Conservation (phyloP, 2,113 vertebrate genomes). For the Dendrocopos noguchii region DNA sequence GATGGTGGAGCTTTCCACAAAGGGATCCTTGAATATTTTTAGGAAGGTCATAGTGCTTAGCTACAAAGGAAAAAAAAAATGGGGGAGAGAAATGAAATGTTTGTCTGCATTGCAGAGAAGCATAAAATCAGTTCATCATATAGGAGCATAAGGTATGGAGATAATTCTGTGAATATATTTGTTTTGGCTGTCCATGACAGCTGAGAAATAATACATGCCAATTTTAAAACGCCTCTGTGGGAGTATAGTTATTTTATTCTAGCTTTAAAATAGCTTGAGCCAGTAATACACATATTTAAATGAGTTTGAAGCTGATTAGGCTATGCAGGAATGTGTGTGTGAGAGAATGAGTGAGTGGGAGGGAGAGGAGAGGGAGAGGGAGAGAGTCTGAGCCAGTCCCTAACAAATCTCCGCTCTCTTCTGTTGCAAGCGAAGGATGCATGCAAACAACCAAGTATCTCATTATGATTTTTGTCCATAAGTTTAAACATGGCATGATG, state of each 20-base stretch:
- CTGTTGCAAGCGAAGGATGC: not conserved
- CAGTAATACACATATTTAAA: not conserved
- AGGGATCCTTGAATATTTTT: slow-evolving; percentile 49
- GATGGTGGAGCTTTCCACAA: not conserved
- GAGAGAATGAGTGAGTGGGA: not conserved
- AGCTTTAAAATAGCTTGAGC: slow-evolving; percentile 1
- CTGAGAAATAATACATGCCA: slow-evolving; percentile 9
- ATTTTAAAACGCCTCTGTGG: slow-evolving; percentile 25
- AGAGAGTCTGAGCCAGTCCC: not conserved
- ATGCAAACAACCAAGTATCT: not conserved
- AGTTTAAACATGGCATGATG: not conserved
- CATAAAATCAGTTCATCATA: slow-evolving; percentile 40
- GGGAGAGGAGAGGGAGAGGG: too few relatives aligned
- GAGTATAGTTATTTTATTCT: slow-evolving; percentile 27
- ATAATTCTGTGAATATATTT: slow-evolving; percentile 19
- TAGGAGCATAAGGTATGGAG: not conserved
- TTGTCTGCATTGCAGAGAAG: slow-evolving; percentile 62
- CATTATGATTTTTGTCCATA: not conserved
- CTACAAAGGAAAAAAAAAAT: not conserved
- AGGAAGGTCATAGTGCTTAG: slow-evolving; percentile 50
- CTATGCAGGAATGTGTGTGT: not conserved
- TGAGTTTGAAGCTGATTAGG: not conserved
- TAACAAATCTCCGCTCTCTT: not conserved
- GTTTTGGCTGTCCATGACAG: slow-evolving; percentile 16
- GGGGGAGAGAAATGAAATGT: not conserved